Conservation (phyloP, 2,797 vertebrate genomes). For the Limnodromus scolopaceus region DNA sequence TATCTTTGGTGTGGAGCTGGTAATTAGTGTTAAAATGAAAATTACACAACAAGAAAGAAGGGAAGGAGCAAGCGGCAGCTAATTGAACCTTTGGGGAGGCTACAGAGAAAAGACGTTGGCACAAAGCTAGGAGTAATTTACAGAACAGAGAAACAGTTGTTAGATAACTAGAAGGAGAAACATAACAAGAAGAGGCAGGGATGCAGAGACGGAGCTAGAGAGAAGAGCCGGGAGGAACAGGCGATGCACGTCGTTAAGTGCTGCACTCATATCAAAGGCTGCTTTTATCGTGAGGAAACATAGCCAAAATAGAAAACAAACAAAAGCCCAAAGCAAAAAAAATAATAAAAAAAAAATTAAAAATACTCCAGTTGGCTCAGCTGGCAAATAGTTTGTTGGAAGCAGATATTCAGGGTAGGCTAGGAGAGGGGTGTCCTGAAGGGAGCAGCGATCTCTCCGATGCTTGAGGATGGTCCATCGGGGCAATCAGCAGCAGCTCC, state of each 20-base stretch:
- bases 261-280: background rate
- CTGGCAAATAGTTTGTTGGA: background rate
- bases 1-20: background rate
- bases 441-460: accelerated
- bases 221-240: background rate
- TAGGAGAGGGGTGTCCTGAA: background rate
- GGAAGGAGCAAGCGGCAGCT: background rate
- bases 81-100: constrained; percentile 39
- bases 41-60: background rate
- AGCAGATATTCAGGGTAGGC: background rate
- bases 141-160: constrained; percentile 13
- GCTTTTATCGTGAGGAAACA: constrained; percentile 1
- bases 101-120: constrained; percentile 2
- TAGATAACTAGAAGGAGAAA: background rate
- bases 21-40: constrained; percentile 25
- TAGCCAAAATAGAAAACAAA: background rate
- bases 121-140: constrained; percentile 7
- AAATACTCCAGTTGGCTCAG: background rate
- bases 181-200: background rate
- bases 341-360: background rate
- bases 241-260: accelerated
- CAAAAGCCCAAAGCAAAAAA: background rate
- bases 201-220: background rate
- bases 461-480: background rate
- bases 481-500: background rate